These are phyloP conservation scores for Dendrolimus pini DNA, from an alignment of 2,888 invertebrate species.

Conservation along the genomic window DNA sequence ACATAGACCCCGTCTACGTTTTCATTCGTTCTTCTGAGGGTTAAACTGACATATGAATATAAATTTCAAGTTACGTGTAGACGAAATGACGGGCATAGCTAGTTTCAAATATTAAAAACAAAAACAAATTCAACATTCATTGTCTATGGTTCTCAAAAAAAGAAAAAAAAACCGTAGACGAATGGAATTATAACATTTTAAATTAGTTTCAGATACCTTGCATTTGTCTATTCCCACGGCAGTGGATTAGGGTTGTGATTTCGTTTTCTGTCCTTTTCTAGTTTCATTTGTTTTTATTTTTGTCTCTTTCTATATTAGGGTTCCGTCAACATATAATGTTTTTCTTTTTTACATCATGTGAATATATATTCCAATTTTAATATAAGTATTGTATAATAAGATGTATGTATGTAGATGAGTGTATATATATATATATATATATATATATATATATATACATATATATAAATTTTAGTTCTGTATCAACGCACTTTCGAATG, in stretches of 20 bases:
- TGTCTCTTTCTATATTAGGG: background rate
- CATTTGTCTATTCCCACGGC: constrained; percentile 72
- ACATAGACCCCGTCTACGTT: no score
- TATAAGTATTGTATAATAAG: no score
- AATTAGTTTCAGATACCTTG: constrained; percentile 74
- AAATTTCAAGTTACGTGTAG: constrained; percentile 17
- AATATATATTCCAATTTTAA: no score
- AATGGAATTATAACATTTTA: constrained; percentile 71
- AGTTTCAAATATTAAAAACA: constrained; percentile 31
- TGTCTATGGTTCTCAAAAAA: constrained; percentile 23
- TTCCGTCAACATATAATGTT: background rate
- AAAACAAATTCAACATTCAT: background rate
- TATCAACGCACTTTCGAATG: no score
- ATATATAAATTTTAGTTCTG: no score
- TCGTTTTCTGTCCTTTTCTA: constrained; percentile 12
- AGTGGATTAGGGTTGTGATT: constrained; percentile 67
- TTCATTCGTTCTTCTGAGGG: no score
- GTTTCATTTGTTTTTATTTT: background rate
- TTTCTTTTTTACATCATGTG: no score
- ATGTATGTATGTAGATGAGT: no score
- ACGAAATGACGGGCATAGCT: no score
- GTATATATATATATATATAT: no score
- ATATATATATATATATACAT: no score
- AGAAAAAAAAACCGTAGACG: constrained; percentile 33
- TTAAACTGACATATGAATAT: no score